Evolutionary conservation across 2,888 invertebrate species (phyloP), one percentile per base, ranked within the genome.

Genomic region (Sinodicranocentrus sp.): DNA sequence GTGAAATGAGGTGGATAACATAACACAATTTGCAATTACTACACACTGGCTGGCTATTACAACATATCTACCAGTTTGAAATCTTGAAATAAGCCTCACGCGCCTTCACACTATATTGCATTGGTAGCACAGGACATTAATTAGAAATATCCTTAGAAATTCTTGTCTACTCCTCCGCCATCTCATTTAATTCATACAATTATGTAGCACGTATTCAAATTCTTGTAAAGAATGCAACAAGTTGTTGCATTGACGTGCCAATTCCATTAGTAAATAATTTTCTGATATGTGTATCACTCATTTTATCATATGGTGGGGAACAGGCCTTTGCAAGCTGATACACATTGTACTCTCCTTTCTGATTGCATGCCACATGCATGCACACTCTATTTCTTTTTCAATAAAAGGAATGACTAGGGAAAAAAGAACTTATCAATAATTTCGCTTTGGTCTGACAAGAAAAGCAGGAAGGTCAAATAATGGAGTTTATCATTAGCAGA

Each of bases 401-500:
- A 6, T 71, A 71, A 57, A 57, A 5, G 57, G 21, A 21, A 15
- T 5, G 48, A 33, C 5, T 10, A 33, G 61, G 61, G 48, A n/a
- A 75, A 75, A 63, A 63, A 15, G n/a, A 26, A 19, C 26, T 23
- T 44, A 67, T 67, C 67, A 44, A 67, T 43, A 67, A 21, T 44
- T 44, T 57, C 26, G 15, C 13, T 54, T 71, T 71, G 57, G 43
- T 15, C 8, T 39, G 44, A 19, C 6, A 52, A 52, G 25, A 54
- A 67, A 65, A 76, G 65, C 39, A 67, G 65, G 76, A 76, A 76
- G 76, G 65, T 52, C 65, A 76, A 76, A 75, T 75, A 63, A 75
- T 75, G 44, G 63, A 52, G 63, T 48, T 63, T 63, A 75, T 76
- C 65, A 65, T 76, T 76, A 48, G 67, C 21, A 17, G 33, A 63